Base-by-base conservation (phyloP, 2,797 vertebrate genomes). In the Rhyacichthys aspro region DNA sequence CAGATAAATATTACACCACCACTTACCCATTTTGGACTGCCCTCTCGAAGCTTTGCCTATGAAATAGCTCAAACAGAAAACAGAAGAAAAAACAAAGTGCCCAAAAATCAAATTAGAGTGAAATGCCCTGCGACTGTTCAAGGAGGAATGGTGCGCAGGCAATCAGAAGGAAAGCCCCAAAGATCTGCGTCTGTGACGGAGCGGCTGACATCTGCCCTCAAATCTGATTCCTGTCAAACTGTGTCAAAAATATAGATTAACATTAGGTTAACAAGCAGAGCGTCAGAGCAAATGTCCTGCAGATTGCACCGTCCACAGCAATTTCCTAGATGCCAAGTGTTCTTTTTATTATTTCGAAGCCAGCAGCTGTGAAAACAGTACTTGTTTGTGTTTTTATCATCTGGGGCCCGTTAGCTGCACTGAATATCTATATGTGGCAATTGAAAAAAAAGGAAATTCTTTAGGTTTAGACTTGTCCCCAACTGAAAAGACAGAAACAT, bases 341-440 rank as follows among this genome's bases (percentile, higher is more conserved):
- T 52, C n/a, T 43, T 63, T 63, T 44, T 16, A 1, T 39, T 53
- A 11, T 55, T 60, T 52, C 54, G 14, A 16, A 39, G 19, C 49
- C 28, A 32, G 33, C 77, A 80, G 74, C 79, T 81, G 75, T 75
- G 62, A 61, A 42, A 76, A 72, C 61, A 70, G 33, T 63, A 53
- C 53, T 48, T 59, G 66, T 70, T 76, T 47, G 46, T 82, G 72
- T 77, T 77, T 69, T 66, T 49, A 73, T 23, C 71, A 78, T 77
- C 77, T 82, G 73, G 33, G 43, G 28, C 34, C 45, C 32, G 43
- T 59, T 50, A 52, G 37, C 72, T 57, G 46, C 14, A 45, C 53
- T 42, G 57, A 62, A 72, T 55, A 57, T 43, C 62, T n/a, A 55
- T 23, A 33, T 38, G 55, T 43, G 15, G 43, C 12, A 33, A 9